Base-by-base conservation (phyloP, 2,113 vertebrate species). In the Danio rerio region DNA sequence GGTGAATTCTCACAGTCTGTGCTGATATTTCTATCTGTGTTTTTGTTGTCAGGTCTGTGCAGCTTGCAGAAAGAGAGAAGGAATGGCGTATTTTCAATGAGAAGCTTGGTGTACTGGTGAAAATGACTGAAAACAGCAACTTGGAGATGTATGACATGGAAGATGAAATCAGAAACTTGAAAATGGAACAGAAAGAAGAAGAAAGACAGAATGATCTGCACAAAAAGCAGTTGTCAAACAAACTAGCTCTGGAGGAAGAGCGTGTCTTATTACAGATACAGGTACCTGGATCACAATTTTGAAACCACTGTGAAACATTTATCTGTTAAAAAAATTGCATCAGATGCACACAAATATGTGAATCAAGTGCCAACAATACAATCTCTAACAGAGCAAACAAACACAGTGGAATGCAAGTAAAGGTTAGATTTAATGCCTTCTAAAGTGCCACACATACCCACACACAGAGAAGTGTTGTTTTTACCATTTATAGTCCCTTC, bases 11-110 rank as follows among this genome's bases (percentile, higher is more conserved):
- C 1, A 3, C 16, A 68, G 43, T 18, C 16, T 11, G 20, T 12
- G 50, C 13, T 40, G n/a, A 7, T 20, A 52, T 18, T 18, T 78
- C 16, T 75, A 70, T 80, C 86, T 87, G 47, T 82, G 62, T 86
- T 61, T 81, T 65, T 76, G 53, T 63, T 89, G 83, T 1, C 81
- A 99, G 97, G 21, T 94, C 92, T 3, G 90, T 96, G 79, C 93
- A 96, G 82, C 93, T 99, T 81, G 92, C 95, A 86, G 93, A 96
- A 74, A 90, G 95, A 16, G 96, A 99, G 83, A 93, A 97, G 84
- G 96, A 98, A 91, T 78, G 97, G 13, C 92, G 94, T 58, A 88
- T 92, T 88, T 94, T 95, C 87, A 90, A 94, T 55, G 93, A 96
- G 84, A 96, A 95, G 91, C 82, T 95, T 79, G 95, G 95, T 72